A percentile compares a stretch with the other conserved stretches of the same genome.
Evolutionary conservation across 2,888 invertebrate species (phyloP).

Genomic region (Microplitis deprimator): DNA sequence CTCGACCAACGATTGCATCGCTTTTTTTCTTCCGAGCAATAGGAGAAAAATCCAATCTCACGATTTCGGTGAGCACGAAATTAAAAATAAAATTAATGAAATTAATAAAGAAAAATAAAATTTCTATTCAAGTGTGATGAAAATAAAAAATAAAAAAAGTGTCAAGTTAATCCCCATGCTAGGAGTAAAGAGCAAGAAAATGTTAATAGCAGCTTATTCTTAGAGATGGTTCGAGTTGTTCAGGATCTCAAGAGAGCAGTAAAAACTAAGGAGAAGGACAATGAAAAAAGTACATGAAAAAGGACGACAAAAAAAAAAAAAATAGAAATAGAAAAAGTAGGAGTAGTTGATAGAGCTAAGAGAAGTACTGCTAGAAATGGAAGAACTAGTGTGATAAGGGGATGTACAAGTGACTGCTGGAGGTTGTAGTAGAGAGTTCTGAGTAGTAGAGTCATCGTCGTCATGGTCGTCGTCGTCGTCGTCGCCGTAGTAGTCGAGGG

Average conservation of each 20-base stretch:
- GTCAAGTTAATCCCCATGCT: constrained; percentile 17
- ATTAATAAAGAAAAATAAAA: not conserved
- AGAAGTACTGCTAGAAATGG: not conserved
- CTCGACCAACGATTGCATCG: constrained; percentile 14
- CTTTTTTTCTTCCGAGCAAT: not conserved
- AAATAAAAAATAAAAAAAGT: constrained; percentile 18
- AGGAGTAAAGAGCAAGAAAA: constrained; percentile 10
- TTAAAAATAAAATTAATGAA: not conserved
- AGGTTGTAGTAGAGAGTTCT: not conserved
- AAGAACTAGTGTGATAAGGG: not conserved
- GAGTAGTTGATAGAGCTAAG: not conserved
- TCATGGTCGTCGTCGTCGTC: not conserved
- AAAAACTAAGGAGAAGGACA: not conserved
- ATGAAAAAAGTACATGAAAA: not conserved
- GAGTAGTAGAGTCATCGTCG: not conserved
- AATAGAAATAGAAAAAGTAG: not conserved
- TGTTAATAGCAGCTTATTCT: constrained; percentile 13
- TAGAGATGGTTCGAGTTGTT: constrained; percentile 9
- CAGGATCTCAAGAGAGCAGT: constrained; percentile 12
- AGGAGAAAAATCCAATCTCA: not conserved
- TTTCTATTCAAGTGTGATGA: not conserved
- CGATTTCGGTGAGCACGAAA: not conserved
- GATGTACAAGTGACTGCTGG: constrained; percentile 5
- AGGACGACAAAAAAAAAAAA: not conserved
- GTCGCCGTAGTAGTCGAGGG: not conserved